Conservation (phyloP, 2,888 invertebrate species). For the Heliothis peltigera region DNA sequence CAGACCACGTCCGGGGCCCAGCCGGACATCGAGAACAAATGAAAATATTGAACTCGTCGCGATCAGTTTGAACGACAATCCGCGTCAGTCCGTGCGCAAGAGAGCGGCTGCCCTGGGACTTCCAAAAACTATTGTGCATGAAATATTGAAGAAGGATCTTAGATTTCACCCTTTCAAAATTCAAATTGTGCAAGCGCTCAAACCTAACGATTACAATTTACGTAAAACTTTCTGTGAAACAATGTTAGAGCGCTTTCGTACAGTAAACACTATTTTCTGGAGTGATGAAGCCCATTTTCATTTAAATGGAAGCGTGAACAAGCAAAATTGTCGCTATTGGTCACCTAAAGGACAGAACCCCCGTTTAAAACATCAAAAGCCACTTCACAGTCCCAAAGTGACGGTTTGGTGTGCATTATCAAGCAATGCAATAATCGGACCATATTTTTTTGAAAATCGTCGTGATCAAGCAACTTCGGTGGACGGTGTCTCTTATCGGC, state of each 20-base stretch:
- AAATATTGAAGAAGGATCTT: constrained; percentile 32
- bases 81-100: too few relatives aligned
- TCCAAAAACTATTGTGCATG: constrained; percentile 43
- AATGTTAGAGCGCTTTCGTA: constrained; percentile 18
- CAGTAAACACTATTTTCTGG: constrained; percentile 25
- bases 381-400: too few relatives aligned
- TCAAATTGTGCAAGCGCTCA: constrained; percentile 19
- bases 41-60: constrained; percentile 54
- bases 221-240: constrained; percentile 13
- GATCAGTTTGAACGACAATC: constrained; percentile 38
- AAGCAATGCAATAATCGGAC: constrained; percentile 44
- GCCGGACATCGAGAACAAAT: constrained; percentile 41
- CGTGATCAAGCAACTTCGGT: constrained; percentile 44
- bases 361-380: too few relatives aligned
- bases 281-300: constrained; percentile 38
- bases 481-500: constrained; percentile 43
- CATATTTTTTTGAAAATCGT: constrained; percentile 54
- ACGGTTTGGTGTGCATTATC: constrained; percentile 59
- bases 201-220: constrained; percentile 3
- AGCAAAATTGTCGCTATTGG: too few relatives aligned
- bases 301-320: too few relatives aligned
- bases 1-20: constrained; percentile 50
- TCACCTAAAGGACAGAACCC: too few relatives aligned
- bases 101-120: constrained; percentile 40
- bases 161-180: constrained; percentile 21